Evolutionary conservation across 1,140 invertebrate species (phyloP).

Genomic region (Apis laboriosa): DNA sequence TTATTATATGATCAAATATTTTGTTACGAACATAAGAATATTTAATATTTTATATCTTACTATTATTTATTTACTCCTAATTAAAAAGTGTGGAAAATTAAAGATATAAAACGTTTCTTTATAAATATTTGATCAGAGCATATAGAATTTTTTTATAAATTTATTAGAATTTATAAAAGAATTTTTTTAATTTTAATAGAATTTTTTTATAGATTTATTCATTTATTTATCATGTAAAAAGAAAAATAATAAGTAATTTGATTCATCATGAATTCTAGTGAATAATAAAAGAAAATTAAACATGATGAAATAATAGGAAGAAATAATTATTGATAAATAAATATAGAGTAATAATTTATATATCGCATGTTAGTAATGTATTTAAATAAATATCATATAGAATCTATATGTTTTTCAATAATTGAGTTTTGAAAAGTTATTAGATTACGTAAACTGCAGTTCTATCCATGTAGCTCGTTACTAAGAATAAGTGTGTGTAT

Average conservation of each 20-base stretch:
- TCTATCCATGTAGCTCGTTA: conserved; percentile 12
- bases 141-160: too few relatives aligned
- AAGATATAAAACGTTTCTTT: background rate
- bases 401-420: background rate
- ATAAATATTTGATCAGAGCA: background rate
- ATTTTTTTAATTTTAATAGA: too few relatives aligned
- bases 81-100: background rate
- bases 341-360: background rate
- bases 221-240: too few relatives aligned
- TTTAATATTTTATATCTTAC: background rate
- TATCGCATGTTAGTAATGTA: background rate
- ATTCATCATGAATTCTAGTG: too few relatives aligned
- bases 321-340: background rate
- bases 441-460: background rate
- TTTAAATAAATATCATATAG: background rate
- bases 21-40: background rate
- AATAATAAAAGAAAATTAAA: background rate
- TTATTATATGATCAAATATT: background rate
- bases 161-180: too few relatives aligned
- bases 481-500: background rate
- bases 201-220: too few relatives aligned
- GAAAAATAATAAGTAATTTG: too few relatives aligned
- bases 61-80: background rate
- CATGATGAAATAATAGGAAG: background rate
- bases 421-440: background rate